Evolutionary conservation across 1,140 invertebrate species (phyloP), one percentile per base, ranked within the genome.

Genomic region (Panagrolaimus sp.): DNA sequence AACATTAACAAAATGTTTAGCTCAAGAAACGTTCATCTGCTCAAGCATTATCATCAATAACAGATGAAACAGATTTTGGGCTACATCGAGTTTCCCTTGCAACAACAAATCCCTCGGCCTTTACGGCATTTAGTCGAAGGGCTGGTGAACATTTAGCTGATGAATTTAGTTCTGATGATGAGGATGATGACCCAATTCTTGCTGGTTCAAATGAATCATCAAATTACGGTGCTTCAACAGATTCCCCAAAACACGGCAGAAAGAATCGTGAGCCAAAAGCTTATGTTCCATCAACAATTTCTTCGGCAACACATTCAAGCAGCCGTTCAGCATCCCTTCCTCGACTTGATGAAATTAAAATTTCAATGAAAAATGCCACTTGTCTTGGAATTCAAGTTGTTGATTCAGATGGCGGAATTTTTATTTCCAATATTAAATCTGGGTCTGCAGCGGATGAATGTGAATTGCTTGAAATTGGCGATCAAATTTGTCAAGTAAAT

Each of bases 401-500:
- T 5, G 63, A 70, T n/a, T 68, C 72, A n/a, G 82, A 83, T 58
- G 76, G 81, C 1, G 72, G 72, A n/a, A 82, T 81, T 44, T 83
- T 81, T 63, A 73, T 81, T 43, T 68, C 67, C 17, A 58, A 69
- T 45, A 83, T 78, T 66, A 21, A 63, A 76, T 38, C 14, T 73
- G 76, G 64, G 9, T 73, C 69, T 62, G 74, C 72, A 7, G 76
- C 70, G 4, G 73, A 69, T 32, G 21, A 66, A 12, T 78, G 70
- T 44, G 43, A 67, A 2, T n/a, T 44, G 17, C 55, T 78, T 12
- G 76, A 76, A 24, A 67, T 76, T 46, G 75, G 75, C n/a, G 94
- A 96, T 84, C 96, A 96, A 92, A 96, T 96, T 82, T 87, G 96
- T 71, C 94, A 97, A 88, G 92, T 94, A 10, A 96, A 96, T 58